Conservation (phyloP, 2,797 vertebrate genomes). For the Poeciliopsis paucimaculata region DNA sequence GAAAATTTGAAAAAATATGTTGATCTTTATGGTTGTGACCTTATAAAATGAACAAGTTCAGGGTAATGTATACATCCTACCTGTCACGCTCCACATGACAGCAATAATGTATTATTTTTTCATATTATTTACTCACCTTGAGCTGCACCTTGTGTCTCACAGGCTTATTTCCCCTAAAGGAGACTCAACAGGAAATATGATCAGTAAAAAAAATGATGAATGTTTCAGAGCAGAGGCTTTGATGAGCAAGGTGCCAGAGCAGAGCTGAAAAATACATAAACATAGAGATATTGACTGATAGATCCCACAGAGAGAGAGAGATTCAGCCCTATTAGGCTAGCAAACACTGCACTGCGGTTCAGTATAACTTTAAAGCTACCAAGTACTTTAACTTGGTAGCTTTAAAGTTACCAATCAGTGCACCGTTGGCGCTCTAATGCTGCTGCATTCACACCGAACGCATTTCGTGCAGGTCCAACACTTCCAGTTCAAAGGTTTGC, state of each 20-base stretch:
- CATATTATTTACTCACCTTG: conserved; percentile 37
- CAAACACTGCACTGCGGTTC: conserved; percentile 19
- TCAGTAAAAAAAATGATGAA: conserved; percentile 52
- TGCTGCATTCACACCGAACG: no score
- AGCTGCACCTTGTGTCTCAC: conserved; percentile 16
- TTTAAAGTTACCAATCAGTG: no score
- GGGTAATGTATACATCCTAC: not conserved
- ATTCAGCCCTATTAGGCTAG: conserved; percentile 8
- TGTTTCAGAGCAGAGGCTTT: conserved; percentile 58
- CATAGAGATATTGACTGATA: conserved; percentile 39
- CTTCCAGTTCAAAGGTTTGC: no score
- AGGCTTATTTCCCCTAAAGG: conserved; percentile 26
- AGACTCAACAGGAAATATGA: conserved; percentile 33
- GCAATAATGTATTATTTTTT: conserved; percentile 16
- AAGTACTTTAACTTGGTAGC: no score
- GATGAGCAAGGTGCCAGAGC: conserved; percentile 36
- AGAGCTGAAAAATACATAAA: conserved; percentile 43
- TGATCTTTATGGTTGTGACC: not conserved
- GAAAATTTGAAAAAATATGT: not conserved
- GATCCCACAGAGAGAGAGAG: conserved; percentile 24
- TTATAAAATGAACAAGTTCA: not conserved
- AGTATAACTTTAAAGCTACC: conserved; percentile 27
- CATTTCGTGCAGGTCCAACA: no score
- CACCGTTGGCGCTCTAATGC: not conserved
- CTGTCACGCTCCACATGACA: not conserved